Base-by-base conservation (phyloP, 2,113 vertebrate species). In the Heterotilapia buettikoferi region DNA sequence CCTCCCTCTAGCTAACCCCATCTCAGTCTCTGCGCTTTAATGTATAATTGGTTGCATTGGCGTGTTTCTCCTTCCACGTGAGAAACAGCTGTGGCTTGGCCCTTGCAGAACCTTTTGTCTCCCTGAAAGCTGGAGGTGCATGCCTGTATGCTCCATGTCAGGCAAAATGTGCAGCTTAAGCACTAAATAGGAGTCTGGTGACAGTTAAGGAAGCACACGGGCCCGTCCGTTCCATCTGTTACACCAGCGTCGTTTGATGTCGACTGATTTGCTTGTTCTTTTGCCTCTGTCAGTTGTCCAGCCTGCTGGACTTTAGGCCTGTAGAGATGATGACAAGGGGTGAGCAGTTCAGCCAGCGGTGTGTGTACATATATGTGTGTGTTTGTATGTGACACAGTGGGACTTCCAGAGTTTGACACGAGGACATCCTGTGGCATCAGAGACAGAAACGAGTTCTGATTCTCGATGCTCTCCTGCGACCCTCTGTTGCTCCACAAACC, bases 161-260 rank as follows among this genome's bases (percentile, higher is more conserved):
- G 92, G 61, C 84, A 16, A 71, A 93, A 92, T 90, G 92, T 94
- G 91, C 91, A 78, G 86, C 85, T 68, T 71, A 82, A 88, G 92
- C 92, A 82, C 56, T 91, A 85, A 86, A 90, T 3, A 71, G 84
- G 85, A 61, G 81, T 86, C 13, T 1, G 84, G 82, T 90, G 93
- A 87, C 87, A 83, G 90, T 89, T 86, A 61, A 86, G 84, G 86
- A 86, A 85, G 68, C 89, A 85, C 80, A 21, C 16, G 79, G 71
- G 31, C 57, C 92, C 56, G 31, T 85, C 90, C 89, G 80, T 33
- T 87, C 93, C 89, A 92, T 93, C 94, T 95, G 93, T 93, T 91
- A 91, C 86, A 56, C 63, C 73, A 85, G 38, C 66, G 38, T 86
- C 80, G 5, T 50, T 33, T 52, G 52, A 92, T 78, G 79, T 76